Evolutionary conservation across 2,888 invertebrate species (phyloP).

Genomic region (Lordiphosa andalusiaca): DNA sequence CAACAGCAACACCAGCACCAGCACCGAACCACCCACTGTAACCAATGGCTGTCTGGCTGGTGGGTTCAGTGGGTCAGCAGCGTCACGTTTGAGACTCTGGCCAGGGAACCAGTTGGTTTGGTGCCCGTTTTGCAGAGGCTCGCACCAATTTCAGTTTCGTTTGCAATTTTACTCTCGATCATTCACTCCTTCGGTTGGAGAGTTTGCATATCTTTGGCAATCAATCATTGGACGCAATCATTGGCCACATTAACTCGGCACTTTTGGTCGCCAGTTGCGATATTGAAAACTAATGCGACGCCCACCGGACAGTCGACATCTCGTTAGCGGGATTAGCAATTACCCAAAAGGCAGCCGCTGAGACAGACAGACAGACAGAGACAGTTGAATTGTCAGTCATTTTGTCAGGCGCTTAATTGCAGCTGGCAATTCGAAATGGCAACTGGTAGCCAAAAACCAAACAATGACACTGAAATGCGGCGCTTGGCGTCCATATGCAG

Average conservation of each 20-base stretch:
- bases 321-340: constrained; percentile 74
- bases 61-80: constrained; percentile 72
- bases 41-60: constrained; percentile 15
- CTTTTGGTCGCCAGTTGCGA: constrained; percentile 46
- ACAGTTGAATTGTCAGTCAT: constrained; percentile 66
- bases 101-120: constrained; percentile 47
- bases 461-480: constrained; percentile 48
- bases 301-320: constrained; percentile 65
- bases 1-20: constrained; percentile 1
- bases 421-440: constrained; percentile 50
- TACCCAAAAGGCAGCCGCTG: constrained; percentile 54
- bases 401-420: constrained; percentile 72
- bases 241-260: constrained; percentile 67
- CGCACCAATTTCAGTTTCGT: constrained; percentile 65
- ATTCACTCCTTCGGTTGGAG: constrained; percentile 11
- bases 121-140: constrained; percentile 28
- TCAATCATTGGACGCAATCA: constrained; percentile 72
- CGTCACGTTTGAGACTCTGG: constrained; percentile 59
- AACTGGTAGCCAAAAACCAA: constrained; percentile 40
- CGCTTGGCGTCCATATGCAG: constrained; percentile 22
- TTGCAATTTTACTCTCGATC: constrained; percentile 62
- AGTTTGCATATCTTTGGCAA: constrained; percentile 60
- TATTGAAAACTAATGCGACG: constrained; percentile 73
- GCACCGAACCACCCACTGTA: constrained; percentile 48
- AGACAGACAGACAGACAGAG: constrained; percentile 26